phyloP scores from a whole-genome alignment of 2,888 invertebrate species.

The Drosophila neutralis region DNA sequence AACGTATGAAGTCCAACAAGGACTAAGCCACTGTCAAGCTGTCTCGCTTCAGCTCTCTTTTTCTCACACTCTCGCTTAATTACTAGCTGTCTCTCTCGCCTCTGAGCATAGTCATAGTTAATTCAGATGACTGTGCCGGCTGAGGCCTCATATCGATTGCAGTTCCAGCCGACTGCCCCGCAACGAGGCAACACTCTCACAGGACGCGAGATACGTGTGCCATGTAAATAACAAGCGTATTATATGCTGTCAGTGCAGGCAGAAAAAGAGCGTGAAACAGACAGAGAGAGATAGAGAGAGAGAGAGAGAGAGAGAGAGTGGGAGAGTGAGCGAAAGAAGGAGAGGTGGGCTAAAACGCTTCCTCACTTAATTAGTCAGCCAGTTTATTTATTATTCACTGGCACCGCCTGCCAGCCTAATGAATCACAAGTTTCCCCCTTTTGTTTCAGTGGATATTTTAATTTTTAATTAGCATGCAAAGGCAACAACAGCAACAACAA shows the following conservation, averaged over 20 bases:
- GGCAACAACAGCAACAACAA: constrained; percentile 16
- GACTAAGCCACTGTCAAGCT: constrained; percentile 4
- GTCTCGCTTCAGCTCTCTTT: background rate
- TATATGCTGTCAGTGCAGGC: constrained; percentile 53
- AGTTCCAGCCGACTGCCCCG: constrained; percentile 58
- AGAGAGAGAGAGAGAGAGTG: background rate
- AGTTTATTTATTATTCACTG: constrained; percentile 78
- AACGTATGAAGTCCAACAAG: constrained; percentile 7
- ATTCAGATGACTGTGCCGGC: constrained; percentile 55
- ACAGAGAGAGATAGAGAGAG: no score
- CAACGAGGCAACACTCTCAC: constrained; percentile 58
- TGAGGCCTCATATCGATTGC: constrained; percentile 66
- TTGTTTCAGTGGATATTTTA: constrained; percentile 74
- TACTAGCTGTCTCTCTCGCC: constrained; percentile 1
- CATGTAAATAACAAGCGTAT: constrained; percentile 73
- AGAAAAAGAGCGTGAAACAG: background rate
- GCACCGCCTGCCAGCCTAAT: constrained; percentile 73
- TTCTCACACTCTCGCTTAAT: background rate
- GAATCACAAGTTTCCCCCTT: constrained; percentile 68
- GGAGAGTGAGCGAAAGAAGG: background rate
- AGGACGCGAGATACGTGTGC: constrained; percentile 66
- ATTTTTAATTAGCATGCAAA: constrained; percentile 78
- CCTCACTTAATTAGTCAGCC: constrained; percentile 76
- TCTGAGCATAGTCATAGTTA: constrained; percentile 58
- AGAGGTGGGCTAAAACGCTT: constrained; percentile 21